Percentiles rank a stretch among this genome's conserved stretches.
Conservation (phyloP, 53 echinoderm and acorn worm genomes). For the Pentamera pediparva region DNA sequence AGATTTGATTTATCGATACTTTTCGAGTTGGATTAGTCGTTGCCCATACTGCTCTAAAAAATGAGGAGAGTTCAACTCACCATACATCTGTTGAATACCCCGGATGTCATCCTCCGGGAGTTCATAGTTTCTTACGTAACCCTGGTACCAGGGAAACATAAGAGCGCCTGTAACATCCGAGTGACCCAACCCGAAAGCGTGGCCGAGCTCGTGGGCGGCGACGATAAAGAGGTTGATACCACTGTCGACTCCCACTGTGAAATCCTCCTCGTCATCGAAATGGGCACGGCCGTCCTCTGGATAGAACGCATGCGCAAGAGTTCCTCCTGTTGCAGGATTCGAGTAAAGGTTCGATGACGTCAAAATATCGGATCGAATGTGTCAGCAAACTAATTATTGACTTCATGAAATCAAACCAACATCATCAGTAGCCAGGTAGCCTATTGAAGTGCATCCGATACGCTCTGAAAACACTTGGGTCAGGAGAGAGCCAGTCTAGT, state of each 20-base stretch:
- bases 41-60: too few species aligned
- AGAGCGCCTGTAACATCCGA: slow-evolving; percentile 69
- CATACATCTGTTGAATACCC: slow-evolving; percentile 90
- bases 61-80: too few species aligned
- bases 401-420: too few species aligned
- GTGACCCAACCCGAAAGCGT: slow-evolving; percentile 83
- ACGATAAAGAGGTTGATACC: slow-evolving; percentile 81
- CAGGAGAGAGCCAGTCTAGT: too few species aligned
- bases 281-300: slow-evolving; percentile 95
- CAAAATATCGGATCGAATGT: too few species aligned
- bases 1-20: too few species aligned
- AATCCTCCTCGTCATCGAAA: slow-evolving; percentile 91
- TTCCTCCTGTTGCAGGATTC: slow-evolving; percentile 79
- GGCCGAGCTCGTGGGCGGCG: slow-evolving; percentile 95
- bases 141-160: slow-evolving; percentile 99
- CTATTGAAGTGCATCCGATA: too few species aligned
- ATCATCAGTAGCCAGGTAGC: too few species aligned
- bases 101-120: slow-evolving; percentile 78
- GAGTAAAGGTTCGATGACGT: too few species aligned
- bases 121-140: slow-evolving; percentile 64
- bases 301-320: slow-evolving; percentile 86
- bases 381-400: too few species aligned
- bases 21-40: too few species aligned
- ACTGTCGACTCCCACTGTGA: slow-evolving; percentile 47
- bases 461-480: too few species aligned